Evolutionary conservation across 2,797 vertebrate species (phyloP).

Genomic region (Thalassophryne amazonica): DNA sequence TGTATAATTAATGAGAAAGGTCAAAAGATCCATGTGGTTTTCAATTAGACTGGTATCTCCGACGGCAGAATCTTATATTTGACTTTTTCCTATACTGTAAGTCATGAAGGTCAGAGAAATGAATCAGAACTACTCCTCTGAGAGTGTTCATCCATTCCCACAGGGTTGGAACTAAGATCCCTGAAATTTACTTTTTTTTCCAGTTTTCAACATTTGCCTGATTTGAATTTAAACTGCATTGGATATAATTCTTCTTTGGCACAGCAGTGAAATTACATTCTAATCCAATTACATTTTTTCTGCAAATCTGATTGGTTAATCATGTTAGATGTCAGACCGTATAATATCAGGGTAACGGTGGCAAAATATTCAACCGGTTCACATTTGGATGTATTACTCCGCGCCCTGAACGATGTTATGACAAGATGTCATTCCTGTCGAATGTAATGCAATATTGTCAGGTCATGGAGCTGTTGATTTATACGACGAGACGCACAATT

Average conservation of each 20-base stretch:
- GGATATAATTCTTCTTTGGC: not conserved
- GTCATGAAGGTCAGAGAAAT: conserved; percentile 36
- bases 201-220: not conserved
- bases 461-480: too few relatives aligned
- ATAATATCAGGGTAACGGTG: too few relatives aligned
- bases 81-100: conserved; percentile 32
- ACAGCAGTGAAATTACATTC: too few relatives aligned
- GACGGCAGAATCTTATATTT: conserved; percentile 13
- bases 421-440: too few relatives aligned
- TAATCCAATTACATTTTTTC: too few relatives aligned
- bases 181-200: conserved; percentile 2
- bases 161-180: conserved; percentile 14
- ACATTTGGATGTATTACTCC: too few relatives aligned
- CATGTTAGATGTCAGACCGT: too few relatives aligned
- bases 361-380: too few relatives aligned
- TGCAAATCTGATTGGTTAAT: too few relatives aligned
- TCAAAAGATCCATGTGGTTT: conserved; percentile 51
- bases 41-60: conserved; percentile 55
- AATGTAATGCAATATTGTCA: too few relatives aligned
- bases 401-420: too few relatives aligned
- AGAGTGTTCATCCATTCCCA: conserved; percentile 19
- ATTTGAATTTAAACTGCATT: not conserved
- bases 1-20: conserved; percentile 58
- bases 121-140: conserved; percentile 26
- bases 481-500: too few relatives aligned